Evolutionary conservation across 2,888 invertebrate species (phyloP).

Genomic region (Galerucella nymphaeae): DNA sequence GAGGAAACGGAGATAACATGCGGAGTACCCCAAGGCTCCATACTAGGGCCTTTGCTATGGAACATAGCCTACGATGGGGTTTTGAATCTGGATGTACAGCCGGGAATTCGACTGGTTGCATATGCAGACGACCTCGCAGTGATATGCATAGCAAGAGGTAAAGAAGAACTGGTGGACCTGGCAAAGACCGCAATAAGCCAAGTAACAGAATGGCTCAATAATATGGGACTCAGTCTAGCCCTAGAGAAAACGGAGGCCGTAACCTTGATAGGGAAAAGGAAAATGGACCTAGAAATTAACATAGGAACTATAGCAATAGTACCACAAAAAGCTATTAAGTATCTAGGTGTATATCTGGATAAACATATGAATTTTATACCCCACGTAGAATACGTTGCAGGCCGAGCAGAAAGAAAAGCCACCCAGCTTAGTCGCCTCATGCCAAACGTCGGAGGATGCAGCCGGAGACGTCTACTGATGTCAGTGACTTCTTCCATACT

Average conservation of each 20-base stretch:
- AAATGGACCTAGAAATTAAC: too few species aligned
- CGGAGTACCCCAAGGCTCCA: constrained; percentile 14
- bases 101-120: too few species aligned
- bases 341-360: background rate
- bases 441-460: constrained; percentile 2
- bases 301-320: background rate
- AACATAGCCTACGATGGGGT: background rate
- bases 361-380: background rate
- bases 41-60: constrained; percentile 6
- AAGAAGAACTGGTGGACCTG: too few species aligned
- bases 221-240: too few species aligned
- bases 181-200: too few species aligned
- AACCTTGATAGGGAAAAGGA: too few species aligned
- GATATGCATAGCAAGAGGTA: too few species aligned
- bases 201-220: too few species aligned
- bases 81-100: too few species aligned
- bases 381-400: background rate
- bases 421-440: background rate
- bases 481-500: background rate
- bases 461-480: constrained; percentile 1
- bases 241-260: too few species aligned
- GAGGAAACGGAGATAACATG: background rate
- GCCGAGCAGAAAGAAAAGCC: constrained; percentile 4
- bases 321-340: background rate
- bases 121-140: too few species aligned